These are phyloP conservation scores for Artibeus lituratus DNA, from an alignment of 2,797 vertebrate species.

Conservation along the genomic window DNA sequence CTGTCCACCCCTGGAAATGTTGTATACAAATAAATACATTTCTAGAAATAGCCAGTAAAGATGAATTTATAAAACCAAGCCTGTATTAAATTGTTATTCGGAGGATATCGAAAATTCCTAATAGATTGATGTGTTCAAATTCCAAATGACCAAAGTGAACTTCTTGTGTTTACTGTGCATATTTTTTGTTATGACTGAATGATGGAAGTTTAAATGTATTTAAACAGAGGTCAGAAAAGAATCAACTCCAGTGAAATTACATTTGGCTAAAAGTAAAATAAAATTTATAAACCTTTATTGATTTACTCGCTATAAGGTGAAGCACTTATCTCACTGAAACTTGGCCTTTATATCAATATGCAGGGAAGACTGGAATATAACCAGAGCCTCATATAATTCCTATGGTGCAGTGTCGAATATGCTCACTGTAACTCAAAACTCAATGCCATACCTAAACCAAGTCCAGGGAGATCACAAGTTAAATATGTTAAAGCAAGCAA, in stretches of 20 bases:
- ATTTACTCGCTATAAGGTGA: not conserved
- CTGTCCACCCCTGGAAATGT: not conserved
- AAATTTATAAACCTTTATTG: not conserved
- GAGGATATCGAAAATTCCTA: not conserved
- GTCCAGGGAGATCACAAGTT: not conserved
- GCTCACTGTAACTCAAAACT: not conserved
- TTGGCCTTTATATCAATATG: not conserved
- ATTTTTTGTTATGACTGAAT: conserved; percentile 2
- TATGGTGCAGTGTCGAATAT: not conserved
- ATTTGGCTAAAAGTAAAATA: conserved; percentile 17
- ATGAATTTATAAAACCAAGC: conserved; percentile 8
- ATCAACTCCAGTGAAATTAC: not conserved
- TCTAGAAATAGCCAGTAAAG: not conserved
- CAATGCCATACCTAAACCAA: not conserved
- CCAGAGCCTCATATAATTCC: not conserved
- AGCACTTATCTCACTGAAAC: not conserved
- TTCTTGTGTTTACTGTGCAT: not conserved
- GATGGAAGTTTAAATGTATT: not conserved
- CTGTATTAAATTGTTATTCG: conserved; percentile 4
- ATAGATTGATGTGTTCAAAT: not conserved
- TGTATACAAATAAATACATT: not conserved
- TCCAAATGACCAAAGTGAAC: not conserved
- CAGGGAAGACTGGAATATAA: not conserved
- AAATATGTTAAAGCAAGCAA: not conserved
- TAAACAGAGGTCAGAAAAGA: not conserved